Conservation (phyloP, 2,888 invertebrate genomes). For the Geophilus truncorum region DNA sequence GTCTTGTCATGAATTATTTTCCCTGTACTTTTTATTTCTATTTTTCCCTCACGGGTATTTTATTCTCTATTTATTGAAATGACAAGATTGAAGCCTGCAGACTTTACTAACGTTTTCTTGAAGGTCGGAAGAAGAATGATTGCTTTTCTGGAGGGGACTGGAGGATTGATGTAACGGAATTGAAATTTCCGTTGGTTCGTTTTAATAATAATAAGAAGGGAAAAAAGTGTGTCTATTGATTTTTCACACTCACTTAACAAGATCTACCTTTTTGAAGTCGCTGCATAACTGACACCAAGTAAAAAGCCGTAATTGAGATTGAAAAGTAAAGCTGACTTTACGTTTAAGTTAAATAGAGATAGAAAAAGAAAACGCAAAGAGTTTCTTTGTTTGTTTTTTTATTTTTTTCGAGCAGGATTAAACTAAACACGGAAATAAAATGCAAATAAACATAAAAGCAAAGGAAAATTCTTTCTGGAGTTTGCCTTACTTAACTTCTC, state of each 20-base stretch:
- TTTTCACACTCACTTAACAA: neutral
- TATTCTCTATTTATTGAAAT: slow-evolving; percentile 21
- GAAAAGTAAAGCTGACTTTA: neutral
- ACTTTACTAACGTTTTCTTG: slow-evolving; percentile 19
- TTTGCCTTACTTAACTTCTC: too few species aligned
- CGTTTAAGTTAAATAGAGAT: neutral
- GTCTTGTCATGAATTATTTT: slow-evolving; percentile 3
- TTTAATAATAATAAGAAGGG: neutral
- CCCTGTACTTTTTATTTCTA: neutral
- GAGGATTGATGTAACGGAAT: slow-evolving; percentile 22
- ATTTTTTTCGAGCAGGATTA: too few species aligned
- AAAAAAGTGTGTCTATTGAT: slow-evolving; percentile 9
- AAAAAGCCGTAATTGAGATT: slow-evolving; percentile 14
- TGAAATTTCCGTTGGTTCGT: slow-evolving; percentile 10
- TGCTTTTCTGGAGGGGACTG: slow-evolving; percentile 18
- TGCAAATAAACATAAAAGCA: too few species aligned
- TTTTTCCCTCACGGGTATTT: neutral
- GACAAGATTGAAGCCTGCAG: slow-evolving; percentile 24
- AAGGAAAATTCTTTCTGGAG: too few species aligned
- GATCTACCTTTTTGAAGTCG: neutral
- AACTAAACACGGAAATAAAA: too few species aligned
- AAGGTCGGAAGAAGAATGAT: slow-evolving; percentile 18
- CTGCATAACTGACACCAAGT: slow-evolving; percentile 14
- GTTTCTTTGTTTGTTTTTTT: neutral
- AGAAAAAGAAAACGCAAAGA: neutral